Evolutionary conservation across 2,797 vertebrate genomes (phyloP), one percentile per base, ranked within the genome.

Genomic region (Callimico goeldii): DNA sequence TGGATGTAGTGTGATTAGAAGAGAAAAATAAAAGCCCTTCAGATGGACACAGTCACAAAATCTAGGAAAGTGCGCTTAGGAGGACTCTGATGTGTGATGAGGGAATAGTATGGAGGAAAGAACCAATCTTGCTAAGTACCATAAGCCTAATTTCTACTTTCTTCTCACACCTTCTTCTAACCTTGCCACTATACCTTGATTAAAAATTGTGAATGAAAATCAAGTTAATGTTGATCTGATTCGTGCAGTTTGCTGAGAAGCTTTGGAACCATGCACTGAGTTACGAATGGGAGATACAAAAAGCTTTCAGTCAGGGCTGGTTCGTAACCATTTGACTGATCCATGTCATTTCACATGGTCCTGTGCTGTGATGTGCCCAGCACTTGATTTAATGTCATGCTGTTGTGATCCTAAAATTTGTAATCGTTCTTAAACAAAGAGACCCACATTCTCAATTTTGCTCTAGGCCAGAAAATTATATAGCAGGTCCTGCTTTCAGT

Each of bases 11-110:
- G 61, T 96, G 7, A 0, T 97, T 90, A n/a, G 58, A 93, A 76
- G 11, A 91, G 30, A 97, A 84, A 97, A 95, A 81, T 95, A 50
- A 96, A 94, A 92, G 12, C 46, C 61, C 80, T 93, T 94, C 70
- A 96, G 85, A 97, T 58, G 20, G 12, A 87, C 1, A 12, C n/a
- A 97, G 24, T 88, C 77, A 57, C 11, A 46, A 67, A 67, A 39
- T 96, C 88, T 81, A 70, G 83, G 67, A 90, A 95, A 89, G 41
- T 36, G 5, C 57, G 55, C 24, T 96, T 70, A 92, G 15, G 2
- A 48, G 22, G 41, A 91, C 22, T 95, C 93, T 97, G 84, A 95
- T 86, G 39, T 95, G 11, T 79, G 79, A 70, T 43, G 72, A 1
- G 12, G 24, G 57, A 94, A 24, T 0, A 33, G 24, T 2, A 5